phyloP scores from a whole-genome alignment of 2,113 vertebrate species.

The Cottus gobio region DNA sequence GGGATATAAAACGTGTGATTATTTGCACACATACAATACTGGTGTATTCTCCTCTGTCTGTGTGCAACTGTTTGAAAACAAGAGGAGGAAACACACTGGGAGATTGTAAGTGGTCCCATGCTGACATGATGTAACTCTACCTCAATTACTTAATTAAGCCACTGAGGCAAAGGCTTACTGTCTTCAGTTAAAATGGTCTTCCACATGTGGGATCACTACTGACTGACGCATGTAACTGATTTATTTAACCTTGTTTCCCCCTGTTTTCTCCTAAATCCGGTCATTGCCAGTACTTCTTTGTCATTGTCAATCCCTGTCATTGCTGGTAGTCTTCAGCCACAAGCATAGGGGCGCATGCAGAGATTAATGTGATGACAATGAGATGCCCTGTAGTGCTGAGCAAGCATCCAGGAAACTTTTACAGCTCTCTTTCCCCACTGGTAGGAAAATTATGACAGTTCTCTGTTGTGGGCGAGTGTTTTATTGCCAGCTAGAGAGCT shows the following conservation, averaged over 20 bases:
- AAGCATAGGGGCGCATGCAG: not conserved
- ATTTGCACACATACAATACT: not conserved
- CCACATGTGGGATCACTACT: constrained; percentile 35
- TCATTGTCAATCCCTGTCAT: constrained; percentile 8
- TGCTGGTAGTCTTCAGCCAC: not conserved
- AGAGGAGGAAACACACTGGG: constrained; percentile 6
- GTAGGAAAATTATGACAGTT: not conserved
- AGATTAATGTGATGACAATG: not conserved
- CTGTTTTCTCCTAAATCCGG: not conserved
- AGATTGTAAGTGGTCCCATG: constrained; percentile 40
- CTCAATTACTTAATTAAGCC: constrained; percentile 51
- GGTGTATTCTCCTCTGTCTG: constrained; percentile 15
- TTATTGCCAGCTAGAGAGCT: not conserved
- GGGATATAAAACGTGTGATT: constrained; percentile 31
- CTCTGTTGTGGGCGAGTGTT: not conserved
- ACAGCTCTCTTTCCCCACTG: not conserved
- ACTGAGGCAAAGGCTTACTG: constrained; percentile 46
- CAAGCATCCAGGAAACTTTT: not conserved
- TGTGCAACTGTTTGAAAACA: not conserved
- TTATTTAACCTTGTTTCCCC: constrained; percentile 5
- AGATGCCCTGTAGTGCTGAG: not conserved
- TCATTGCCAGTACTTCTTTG: not conserved
- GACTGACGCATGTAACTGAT: constrained; percentile 1
- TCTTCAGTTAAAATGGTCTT: constrained; percentile 45
- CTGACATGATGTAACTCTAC: constrained; percentile 48